Percentiles rank a stretch among this genome's conserved stretches.
Evolutionary conservation across 2,797 vertebrate genomes (phyloP).

Genomic region (Danio albolineatus): DNA sequence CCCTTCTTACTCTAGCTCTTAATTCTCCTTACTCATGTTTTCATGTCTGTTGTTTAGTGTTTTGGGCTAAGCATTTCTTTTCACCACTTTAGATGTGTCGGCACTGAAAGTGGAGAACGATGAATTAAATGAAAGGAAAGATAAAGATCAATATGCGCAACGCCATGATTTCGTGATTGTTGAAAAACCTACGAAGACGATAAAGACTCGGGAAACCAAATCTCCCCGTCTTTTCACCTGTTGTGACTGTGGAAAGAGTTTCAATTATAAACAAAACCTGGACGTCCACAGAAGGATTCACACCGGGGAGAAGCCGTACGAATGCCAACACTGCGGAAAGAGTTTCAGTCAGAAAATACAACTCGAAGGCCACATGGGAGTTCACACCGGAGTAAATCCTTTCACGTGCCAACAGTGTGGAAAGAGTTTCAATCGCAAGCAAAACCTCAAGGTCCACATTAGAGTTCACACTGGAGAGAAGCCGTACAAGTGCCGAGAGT

Average conservation of each 20-base stretch:
- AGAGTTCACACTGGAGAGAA: background rate
- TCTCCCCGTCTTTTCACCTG: background rate
- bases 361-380: background rate
- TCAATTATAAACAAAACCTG: background rate
- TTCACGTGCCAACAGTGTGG: background rate
- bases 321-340: background rate
- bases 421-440: background rate
- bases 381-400: background rate
- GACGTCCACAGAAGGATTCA: background rate
- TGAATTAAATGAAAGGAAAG: background rate
- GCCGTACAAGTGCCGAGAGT: background rate
- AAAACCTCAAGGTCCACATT: background rate
- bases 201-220: background rate
- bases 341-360: background rate
- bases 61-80: background rate
- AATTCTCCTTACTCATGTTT: too few species aligned
- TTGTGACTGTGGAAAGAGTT: background rate
- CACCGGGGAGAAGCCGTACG: background rate
- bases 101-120: background rate
- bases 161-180: background rate
- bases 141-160: background rate
- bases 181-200: background rate
- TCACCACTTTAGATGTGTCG: background rate
- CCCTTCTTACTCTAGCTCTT: too few species aligned
- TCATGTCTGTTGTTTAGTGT: too few species aligned